These are phyloP conservation scores for Patiria pectinifera DNA, from an alignment of 53 echinoderm and acorn worm genomes.

Conservation along the genomic window DNA sequence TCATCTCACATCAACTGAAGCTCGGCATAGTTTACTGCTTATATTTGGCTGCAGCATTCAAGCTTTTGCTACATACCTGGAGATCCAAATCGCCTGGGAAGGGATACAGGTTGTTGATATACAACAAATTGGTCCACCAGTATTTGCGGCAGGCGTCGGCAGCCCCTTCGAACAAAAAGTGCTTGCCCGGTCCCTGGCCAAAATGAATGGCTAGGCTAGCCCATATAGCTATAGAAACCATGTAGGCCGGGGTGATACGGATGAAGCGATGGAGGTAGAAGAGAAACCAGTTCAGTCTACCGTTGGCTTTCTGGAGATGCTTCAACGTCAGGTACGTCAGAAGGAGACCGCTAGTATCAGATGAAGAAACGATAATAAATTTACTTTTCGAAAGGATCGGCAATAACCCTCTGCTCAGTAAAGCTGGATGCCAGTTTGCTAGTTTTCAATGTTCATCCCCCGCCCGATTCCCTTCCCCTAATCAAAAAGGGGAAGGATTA, in stretches of 20 bases:
- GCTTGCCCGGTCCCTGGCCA: conserved; percentile 55
- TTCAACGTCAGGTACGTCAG: not conserved
- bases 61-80: not conserved
- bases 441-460: too few species aligned
- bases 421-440: too few species aligned
- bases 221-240: conserved; percentile 34
- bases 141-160: not conserved
- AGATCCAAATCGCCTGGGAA: conserved; percentile 22
- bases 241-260: not conserved
- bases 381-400: too few species aligned
- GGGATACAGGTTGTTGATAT: conserved; percentile 91
- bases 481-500: too few species aligned
- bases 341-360: conserved; percentile 45
- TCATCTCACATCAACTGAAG: too few species aligned
- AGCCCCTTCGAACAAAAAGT: not conserved
- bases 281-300: conserved; percentile 58
- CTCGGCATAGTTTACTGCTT: too few species aligned
- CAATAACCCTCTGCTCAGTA: too few species aligned
- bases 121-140: conserved; percentile 77
- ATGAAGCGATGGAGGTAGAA: not conserved
- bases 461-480: too few species aligned
- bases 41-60: too few species aligned
- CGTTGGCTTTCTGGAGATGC: conserved; percentile 57
- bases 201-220: conserved; percentile 52
- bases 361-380: not conserved